Percentiles rank a stretch among this genome's conserved stretches.
Conservation (phyloP, 2,888 invertebrate species). For the Pilophorus perplexus region DNA sequence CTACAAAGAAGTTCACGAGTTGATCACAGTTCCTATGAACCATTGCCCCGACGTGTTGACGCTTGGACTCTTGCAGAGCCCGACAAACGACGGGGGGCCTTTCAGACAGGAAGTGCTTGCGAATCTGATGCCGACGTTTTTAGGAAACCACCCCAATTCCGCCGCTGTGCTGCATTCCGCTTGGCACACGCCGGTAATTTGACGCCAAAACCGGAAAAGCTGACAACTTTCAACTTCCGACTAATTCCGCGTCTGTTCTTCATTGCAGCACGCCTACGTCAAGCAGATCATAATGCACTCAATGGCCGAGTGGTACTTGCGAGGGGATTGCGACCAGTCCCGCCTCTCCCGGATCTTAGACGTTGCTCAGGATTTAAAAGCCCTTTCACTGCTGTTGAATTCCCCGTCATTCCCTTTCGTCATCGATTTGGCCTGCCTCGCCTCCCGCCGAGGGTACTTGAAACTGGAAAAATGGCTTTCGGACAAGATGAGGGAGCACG, state of each 20-base stretch:
- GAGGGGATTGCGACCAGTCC: conserved; percentile 89
- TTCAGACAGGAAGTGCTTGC: conserved; percentile 83
- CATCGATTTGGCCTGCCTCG: conserved; percentile 95
- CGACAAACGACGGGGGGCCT: conserved; percentile 68
- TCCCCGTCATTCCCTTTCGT: conserved; percentile 92
- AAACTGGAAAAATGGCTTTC: conserved; percentile 98
- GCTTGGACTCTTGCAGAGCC: conserved; percentile 83
- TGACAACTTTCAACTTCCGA: background rate
- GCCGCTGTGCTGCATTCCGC: conserved; percentile 94
- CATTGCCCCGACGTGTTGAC: conserved; percentile 93
- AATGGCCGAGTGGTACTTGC: conserved; percentile 96
- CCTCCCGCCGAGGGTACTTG: conserved; percentile 92
- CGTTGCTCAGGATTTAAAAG: conserved; percentile 87
- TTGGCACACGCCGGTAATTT: conserved; percentile 73
- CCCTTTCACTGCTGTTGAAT: conserved; percentile 85
- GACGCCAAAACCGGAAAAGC: background rate
- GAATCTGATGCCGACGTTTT: conserved; percentile 85
- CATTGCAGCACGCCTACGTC: conserved; percentile 42
- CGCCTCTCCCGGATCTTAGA: conserved; percentile 92
- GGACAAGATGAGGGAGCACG: conserved; percentile 95
- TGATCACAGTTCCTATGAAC: conserved; percentile 87
- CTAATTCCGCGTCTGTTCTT: background rate
- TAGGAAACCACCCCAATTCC: conserved; percentile 94
- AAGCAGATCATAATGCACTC: conserved; percentile 88
- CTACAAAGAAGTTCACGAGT: conserved; percentile 76